Conservation (phyloP, 2,797 vertebrate species). For the Chaetophractus vellerosus region DNA sequence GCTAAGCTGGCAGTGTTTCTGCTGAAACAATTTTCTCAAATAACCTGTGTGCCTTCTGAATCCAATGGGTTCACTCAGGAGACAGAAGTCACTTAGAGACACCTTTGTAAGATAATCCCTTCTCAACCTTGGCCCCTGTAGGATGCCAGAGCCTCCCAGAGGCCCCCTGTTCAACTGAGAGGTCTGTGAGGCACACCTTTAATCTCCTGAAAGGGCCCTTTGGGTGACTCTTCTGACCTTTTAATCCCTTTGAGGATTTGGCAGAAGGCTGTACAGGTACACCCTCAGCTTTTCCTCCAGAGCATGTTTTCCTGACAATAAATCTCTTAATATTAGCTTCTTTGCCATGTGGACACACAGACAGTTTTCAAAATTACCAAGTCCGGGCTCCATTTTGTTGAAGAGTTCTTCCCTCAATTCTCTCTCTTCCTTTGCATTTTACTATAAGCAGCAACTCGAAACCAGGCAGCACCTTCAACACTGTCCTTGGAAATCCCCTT, state of each 20-base stretch:
- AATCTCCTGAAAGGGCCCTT: neutral
- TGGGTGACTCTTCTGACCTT: no score
- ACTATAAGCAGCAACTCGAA: neutral
- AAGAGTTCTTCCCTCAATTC: neutral
- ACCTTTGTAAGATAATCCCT: neutral
- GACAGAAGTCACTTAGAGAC: neutral
- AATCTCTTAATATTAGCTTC: neutral
- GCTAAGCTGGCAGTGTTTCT: neutral
- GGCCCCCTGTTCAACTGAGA: neutral
- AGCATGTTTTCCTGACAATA: neutral
- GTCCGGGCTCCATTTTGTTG: neutral
- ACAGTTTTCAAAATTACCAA: neutral
- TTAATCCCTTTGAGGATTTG: neutral
- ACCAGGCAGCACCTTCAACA: neutral
- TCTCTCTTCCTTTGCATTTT: neutral
- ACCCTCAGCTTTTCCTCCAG: neutral
- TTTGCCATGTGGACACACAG: neutral
- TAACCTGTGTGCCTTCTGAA: neutral
- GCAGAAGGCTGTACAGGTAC: neutral
- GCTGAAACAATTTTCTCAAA: neutral
- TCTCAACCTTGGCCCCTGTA: neutral
- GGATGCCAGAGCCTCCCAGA: neutral
- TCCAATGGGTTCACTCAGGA: no score
- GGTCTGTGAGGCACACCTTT: neutral
- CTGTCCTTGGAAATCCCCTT: neutral